Conservation (phyloP, 2,113 vertebrate species). For the Sterna hirundo region DNA sequence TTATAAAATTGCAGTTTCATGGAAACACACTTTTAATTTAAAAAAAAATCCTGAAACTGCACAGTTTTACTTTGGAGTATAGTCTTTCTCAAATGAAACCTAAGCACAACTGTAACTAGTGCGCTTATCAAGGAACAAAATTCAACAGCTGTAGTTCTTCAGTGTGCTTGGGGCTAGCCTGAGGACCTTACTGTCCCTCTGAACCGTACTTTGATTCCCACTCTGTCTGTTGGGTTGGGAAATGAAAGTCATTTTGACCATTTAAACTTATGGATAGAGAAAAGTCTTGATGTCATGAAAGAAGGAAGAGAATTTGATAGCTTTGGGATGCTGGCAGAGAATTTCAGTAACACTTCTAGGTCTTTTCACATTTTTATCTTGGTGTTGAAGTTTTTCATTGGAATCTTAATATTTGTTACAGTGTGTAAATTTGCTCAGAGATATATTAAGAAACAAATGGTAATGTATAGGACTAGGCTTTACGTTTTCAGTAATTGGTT, state of each 20-base stretch:
- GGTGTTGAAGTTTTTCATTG: not conserved
- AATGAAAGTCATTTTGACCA: constrained; percentile 32
- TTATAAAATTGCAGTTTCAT: not conserved
- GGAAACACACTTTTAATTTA: not conserved
- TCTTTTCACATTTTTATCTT: not conserved
- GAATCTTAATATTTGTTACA: not conserved
- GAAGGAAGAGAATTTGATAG: not conserved
- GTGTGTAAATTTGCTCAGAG: not conserved
- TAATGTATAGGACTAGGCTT: not conserved
- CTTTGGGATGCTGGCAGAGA: not conserved
- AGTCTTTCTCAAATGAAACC: not conserved
- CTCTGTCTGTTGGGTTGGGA: constrained; percentile 3
- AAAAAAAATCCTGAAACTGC: not conserved
- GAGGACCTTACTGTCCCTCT: constrained; percentile 38
- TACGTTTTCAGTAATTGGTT: not conserved
- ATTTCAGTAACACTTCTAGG: not conserved
- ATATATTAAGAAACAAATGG: not conserved
- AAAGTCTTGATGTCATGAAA: not conserved
- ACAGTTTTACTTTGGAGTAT: not conserved
- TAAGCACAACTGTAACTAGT: not conserved
- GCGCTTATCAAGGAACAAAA: not conserved
- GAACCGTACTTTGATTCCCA: constrained; percentile 54
- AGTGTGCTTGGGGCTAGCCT: constrained; percentile 43
- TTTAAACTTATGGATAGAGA: not conserved
- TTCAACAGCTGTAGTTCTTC: not conserved